Evolutionary conservation across 2,797 vertebrate genomes (phyloP).

Genomic region (Brachyrhaphis roseni): DNA sequence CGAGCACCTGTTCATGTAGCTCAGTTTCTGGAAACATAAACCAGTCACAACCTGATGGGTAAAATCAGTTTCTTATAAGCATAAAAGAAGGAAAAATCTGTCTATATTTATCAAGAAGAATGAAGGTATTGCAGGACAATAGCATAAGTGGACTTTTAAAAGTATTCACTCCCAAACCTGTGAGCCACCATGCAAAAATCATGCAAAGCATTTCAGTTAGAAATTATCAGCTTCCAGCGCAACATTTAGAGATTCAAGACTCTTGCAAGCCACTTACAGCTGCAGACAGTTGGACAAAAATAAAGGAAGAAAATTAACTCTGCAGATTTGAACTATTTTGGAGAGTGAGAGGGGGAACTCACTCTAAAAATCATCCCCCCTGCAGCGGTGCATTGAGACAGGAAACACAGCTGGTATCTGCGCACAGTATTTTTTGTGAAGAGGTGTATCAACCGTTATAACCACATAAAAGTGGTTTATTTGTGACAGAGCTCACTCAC

Average conservation of each 20-base stretch:
- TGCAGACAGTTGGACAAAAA: background rate
- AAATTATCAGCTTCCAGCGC: background rate
- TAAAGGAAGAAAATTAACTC: background rate
- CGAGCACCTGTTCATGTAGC: slow-evolving; percentile 7
- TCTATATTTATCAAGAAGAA: background rate
- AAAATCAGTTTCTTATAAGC: background rate
- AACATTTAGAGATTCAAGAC: background rate
- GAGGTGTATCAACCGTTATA: slow-evolving; percentile 1
- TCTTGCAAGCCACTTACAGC: background rate
- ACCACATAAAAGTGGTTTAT: slow-evolving; percentile 3
- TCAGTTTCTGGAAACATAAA: slow-evolving; percentile 6
- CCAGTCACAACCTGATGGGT: background rate
- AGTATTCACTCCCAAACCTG: background rate
- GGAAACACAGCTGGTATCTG: slow-evolving; percentile 16
- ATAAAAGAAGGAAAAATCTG: background rate
- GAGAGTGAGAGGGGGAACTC: background rate
- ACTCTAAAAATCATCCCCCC: background rate
- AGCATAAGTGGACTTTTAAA: background rate
- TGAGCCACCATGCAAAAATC: background rate
- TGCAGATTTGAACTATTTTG: slow-evolving; percentile 1
- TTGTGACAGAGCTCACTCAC: background rate
- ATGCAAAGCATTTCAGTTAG: background rate
- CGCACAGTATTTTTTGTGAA: slow-evolving; percentile 1
- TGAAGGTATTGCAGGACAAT: background rate
- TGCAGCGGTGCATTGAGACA: slow-evolving; percentile 5